Percentiles rank a stretch among this genome's conserved stretches.
phyloP scores from a whole-genome alignment of 2,888 invertebrate species.

The Chrysina gloriosa region DNA sequence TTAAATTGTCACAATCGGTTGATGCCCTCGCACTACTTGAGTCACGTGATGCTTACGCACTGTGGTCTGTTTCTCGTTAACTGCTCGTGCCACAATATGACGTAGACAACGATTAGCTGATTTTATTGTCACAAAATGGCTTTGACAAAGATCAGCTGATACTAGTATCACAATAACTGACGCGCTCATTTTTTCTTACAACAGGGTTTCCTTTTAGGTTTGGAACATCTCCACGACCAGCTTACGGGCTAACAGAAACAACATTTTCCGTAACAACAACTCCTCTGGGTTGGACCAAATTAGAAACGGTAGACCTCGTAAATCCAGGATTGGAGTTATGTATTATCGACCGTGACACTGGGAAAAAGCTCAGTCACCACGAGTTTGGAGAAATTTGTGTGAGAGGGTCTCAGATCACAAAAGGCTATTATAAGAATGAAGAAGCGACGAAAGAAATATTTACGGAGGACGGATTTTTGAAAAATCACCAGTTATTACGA shows the following conservation, averaged over 20 bases:
- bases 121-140: background rate
- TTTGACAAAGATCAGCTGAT: too few species aligned
- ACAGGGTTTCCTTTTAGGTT: slow-evolving; percentile 11
- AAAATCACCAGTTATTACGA: slow-evolving; percentile 84
- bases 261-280: slow-evolving; percentile 69
- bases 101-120: background rate
- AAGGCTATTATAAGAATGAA: slow-evolving; percentile 77
- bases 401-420: slow-evolving; percentile 74
- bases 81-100: too few species aligned
- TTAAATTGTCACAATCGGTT: too few species aligned
- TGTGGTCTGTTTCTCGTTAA: too few species aligned
- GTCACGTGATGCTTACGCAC: background rate
- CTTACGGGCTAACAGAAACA: slow-evolving; percentile 82
- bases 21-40: background rate
- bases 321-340: slow-evolving; percentile 72
- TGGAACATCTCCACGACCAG: slow-evolving; percentile 72
- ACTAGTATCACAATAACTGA: too few species aligned
- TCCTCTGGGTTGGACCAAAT: slow-evolving; percentile 61
- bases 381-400: slow-evolving; percentile 85
- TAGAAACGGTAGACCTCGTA: slow-evolving; percentile 74
- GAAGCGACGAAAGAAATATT: slow-evolving; percentile 73
- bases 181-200: too few species aligned
- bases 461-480: slow-evolving; percentile 80
- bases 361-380: slow-evolving; percentile 70
- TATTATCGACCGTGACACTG: slow-evolving; percentile 73